Evolutionary conservation across 2,113 vertebrate genomes (phyloP), one percentile per base, ranked within the genome.

Genomic region (Mormyrus lacerda): DNA sequence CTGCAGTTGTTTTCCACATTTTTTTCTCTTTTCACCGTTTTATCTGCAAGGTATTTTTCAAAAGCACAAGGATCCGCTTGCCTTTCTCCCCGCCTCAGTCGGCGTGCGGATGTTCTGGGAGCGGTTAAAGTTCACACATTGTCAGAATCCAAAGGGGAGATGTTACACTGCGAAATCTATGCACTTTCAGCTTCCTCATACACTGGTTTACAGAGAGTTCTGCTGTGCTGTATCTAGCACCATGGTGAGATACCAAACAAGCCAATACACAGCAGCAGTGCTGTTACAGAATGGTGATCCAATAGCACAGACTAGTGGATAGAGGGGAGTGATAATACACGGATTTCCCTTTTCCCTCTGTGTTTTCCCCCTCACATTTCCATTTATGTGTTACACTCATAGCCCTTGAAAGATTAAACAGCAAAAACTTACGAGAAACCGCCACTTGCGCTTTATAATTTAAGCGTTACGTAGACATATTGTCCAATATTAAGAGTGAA

Each of bases 291-390:
- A 95, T 95, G 91, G 95, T 97, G 94, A 96, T 96, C 91, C 98
- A 98, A 99, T 95, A 99, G 98, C 98, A 98, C 97, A 96, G 98
- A 99, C 98, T 99, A 99, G 98, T 96, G 98, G 98, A 88, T 83
- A 93, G 90, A 96, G 55, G 69, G n/a, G 44, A 92, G 95, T 85
- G 96, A 91, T 93, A 94, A 92, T 91, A 45, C 10, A 3, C 88
- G 2, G 6, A 0, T 44, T 42, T 47, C 13, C 39, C 5, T 27
- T 17, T 88, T 53, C 2, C 13, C 13, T 15, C 21, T 11, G 35
- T 19, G 53, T 24, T 10, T 3, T 9, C 9, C 9, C 24, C 0
- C 15, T 1, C n/a, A 45, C 92, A 53, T 83, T 4, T 73, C 85
- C 73, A 91, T 92, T 93, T 92, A 92, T 93, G 93, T 93, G 89